Percentiles rank a stretch among this genome's conserved stretches.
These are phyloP conservation scores for Microplitis deprimator DNA, from an alignment of 2,888 invertebrate species.

Conservation along the genomic window DNA sequence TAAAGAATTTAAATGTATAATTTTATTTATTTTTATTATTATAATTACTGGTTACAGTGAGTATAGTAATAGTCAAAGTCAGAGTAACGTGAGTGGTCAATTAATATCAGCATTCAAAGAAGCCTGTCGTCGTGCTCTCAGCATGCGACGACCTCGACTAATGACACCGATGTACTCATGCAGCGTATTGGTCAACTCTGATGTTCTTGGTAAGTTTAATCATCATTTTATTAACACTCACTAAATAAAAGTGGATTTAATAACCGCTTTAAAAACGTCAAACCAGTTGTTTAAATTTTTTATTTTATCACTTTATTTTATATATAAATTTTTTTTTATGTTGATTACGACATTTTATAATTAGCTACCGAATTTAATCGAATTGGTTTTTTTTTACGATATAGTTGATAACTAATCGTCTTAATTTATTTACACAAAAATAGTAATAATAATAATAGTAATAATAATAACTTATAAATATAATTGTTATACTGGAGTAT, in stretches of 20 bases:
- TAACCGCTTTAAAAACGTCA: not conserved
- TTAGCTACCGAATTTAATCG: not conserved
- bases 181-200: slow-evolving; percentile 87
- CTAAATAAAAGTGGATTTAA: not conserved
- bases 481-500: not conserved
- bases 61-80: slow-evolving; percentile 50
- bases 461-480: not conserved
- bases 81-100: slow-evolving; percentile 81
- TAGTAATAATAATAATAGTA: not conserved
- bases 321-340: not conserved
- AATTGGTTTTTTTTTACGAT: not conserved
- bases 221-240: not conserved
- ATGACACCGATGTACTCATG: slow-evolving; percentile 96
- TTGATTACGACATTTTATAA: not conserved
- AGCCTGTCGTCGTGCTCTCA: slow-evolving; percentile 89
- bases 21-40: slow-evolving; percentile 43
- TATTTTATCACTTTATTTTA: not conserved
- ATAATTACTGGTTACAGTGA: slow-evolving; percentile 53
- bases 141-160: slow-evolving; percentile 89
- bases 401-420: not conserved
- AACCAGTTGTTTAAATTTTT: not conserved
- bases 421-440: not conserved
- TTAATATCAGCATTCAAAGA: slow-evolving; percentile 93
- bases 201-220: slow-evolving; percentile 86
- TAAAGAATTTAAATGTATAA: not conserved